Evolutionary conservation across 2,113 vertebrate species (phyloP), one percentile per base, ranked within the genome.

Genomic region (Microtus pennsylvanicus): DNA sequence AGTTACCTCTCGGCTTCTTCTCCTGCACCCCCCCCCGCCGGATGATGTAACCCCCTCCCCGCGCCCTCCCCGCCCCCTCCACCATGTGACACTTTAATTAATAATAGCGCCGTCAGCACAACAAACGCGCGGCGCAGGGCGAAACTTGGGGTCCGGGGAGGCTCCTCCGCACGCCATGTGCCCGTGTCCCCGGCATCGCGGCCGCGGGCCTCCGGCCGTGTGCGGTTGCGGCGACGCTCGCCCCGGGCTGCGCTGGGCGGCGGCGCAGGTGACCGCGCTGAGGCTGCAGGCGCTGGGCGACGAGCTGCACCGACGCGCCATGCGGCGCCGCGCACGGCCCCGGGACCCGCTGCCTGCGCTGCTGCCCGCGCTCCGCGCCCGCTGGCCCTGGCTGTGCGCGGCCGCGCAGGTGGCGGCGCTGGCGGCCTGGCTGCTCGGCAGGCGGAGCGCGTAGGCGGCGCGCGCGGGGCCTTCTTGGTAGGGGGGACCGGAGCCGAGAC

Each of bases 81-180:
- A 97, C 97, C 97, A 98, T 98, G 97, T 97, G 97, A 98, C 97
- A 97, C 96, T 97, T 98, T 97, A 98, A 97, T 98, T 98, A 98
- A 98, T 98, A 98, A 98, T 97, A 97, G 97, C 97, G 96, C 97
- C 97, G 97, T 96, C 97, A 97, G 96, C 97, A 97, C 97, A 97
- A 97, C 97, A 97, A 97, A 97, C 97, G 97, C 97, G 91, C 97
- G 96, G 95, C 97, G 93, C 97, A 94, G 88, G 96, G 96, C 89
- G 97, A 97, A 98, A 98, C 96, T 98, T 97, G 97, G 97, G 92
- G 97, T 97, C 96, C 97, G 95, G 97, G 96, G 96, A 91, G 88
- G 97, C 96, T 94, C 96, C 94, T 95, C 95, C 70, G 94, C 96
- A 94, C 78, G 96, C 80, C 97, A 98, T 98, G 97, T 98, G 97